These are phyloP conservation scores for Macrocentrus cingulum DNA, from an alignment of 1,140 invertebrate genomes.

Conservation along the genomic window DNA sequence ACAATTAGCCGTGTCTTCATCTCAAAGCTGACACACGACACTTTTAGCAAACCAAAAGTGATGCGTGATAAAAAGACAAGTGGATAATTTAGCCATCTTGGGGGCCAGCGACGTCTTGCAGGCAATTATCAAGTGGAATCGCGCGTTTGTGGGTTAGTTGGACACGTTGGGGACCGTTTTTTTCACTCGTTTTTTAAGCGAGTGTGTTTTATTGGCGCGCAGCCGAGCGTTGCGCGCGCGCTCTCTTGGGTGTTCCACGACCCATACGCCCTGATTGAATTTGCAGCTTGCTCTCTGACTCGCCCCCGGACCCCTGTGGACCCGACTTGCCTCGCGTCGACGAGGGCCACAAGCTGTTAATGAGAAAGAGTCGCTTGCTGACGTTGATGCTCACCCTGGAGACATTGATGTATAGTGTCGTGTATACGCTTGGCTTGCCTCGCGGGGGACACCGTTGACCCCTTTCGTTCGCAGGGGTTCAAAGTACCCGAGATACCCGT, in stretches of 20 bases:
- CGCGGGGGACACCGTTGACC: background rate
- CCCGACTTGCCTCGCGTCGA: slow-evolving; percentile 20
- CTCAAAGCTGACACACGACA: no score
- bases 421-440: background rate
- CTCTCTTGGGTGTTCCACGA: slow-evolving; percentile 43
- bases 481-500: no score
- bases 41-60: no score
- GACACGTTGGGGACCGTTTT: no score
- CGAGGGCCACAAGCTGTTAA: slow-evolving; percentile 31
- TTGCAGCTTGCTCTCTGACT: slow-evolving; percentile 9
- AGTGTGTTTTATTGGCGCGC: background rate
- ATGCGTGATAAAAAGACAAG: background rate
- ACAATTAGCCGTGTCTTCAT: no score
- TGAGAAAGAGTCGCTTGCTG: slow-evolving; percentile 36
- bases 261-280: slow-evolving; percentile 22
- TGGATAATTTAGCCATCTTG: no score
- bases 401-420: slow-evolving; percentile 36
- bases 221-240: slow-evolving; percentile 17
- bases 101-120: no score
- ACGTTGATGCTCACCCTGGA: slow-evolving; percentile 35
- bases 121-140: no score
- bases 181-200: background rate
- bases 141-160: no score
- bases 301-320: slow-evolving; percentile 19
- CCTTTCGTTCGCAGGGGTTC: background rate